These are phyloP conservation scores for Drosophila ambigua DNA, from an alignment of 1,140 invertebrate species.

Conservation along the genomic window DNA sequence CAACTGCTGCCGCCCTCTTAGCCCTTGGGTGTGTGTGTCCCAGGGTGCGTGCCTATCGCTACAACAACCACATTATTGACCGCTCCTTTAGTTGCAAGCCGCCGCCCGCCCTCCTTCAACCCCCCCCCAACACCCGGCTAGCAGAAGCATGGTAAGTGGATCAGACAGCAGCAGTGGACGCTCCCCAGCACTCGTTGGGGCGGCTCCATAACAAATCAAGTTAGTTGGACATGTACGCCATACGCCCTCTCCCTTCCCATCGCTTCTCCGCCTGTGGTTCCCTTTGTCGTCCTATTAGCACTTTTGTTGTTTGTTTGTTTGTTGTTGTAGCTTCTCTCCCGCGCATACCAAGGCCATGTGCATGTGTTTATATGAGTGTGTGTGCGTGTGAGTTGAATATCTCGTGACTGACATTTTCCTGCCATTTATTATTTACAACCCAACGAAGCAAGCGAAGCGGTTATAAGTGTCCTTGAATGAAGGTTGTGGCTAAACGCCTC, in stretches of 20 bases:
- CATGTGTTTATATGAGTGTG: neutral
- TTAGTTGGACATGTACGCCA: conserved; percentile 17
- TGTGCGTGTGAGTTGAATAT: no score
- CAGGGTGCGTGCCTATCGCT: no score
- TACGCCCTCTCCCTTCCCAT: neutral
- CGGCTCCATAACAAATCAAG: conserved; percentile 20
- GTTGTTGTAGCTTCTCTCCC: conserved; percentile 37
- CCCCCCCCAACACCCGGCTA: conserved; percentile 10
- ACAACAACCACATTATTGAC: no score
- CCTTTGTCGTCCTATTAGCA: conserved; percentile 37
- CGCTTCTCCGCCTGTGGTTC: neutral
- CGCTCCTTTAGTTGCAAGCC: no score
- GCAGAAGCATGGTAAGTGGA: conserved; percentile 46
- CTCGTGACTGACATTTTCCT: no score
- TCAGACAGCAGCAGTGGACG: conserved; percentile 5
- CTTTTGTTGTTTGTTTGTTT: conserved; percentile 24
- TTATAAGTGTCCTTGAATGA: no score
- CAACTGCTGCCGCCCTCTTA: neutral
- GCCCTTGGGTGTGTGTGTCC: no score
- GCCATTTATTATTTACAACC: no score
- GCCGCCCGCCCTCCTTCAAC: neutral
- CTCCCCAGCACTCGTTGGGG: no score
- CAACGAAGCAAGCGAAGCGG: no score
- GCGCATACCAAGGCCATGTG: conserved; percentile 19
- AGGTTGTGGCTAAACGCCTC: no score